Conservation (phyloP, 37 sponge, comb jelly and placozoan genomes). For the Crambe crambe region DNA sequence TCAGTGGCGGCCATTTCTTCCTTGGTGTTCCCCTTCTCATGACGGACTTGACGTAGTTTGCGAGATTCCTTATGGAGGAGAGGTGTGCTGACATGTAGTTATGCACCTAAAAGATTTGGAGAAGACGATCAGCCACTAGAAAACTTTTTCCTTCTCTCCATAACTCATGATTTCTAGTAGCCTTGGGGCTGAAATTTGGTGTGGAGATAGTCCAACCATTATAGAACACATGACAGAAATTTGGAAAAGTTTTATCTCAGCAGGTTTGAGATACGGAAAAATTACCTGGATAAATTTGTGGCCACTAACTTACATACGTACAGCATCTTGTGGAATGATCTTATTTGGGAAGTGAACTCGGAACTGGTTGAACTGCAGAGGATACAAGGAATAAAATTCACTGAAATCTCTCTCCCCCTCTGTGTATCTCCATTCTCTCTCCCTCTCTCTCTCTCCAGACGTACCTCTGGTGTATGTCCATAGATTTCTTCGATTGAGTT, state of each 20-base stretch:
- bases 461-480: conserved; percentile 55
- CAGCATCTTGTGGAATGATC: conserved; percentile 33
- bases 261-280: neutral
- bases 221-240: too few relatives aligned
- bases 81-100: conserved; percentile 29
- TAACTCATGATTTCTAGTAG: too few relatives aligned
- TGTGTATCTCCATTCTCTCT: too few relatives aligned
- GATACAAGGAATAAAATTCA: too few relatives aligned
- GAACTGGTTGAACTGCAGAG: conserved; percentile 49
- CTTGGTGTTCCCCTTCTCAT: conserved; percentile 22
- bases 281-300: too few relatives aligned
- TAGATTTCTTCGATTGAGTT: conserved; percentile 43
- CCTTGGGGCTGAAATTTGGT: too few relatives aligned
- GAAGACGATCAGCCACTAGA: too few relatives aligned
- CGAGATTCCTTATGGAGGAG: conserved; percentile 13
- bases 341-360: conserved; percentile 40
- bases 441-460: too few relatives aligned
- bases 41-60: conserved; percentile 13
- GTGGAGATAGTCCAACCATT: too few relatives aligned
- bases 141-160: too few relatives aligned
- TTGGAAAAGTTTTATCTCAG: neutral
- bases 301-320: too few relatives aligned
- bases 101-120: conserved; percentile 6
- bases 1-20: conserved; percentile 34
- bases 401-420: too few relatives aligned